Evolutionary conservation across 2,113 vertebrate genomes (phyloP), one percentile per base, ranked within the genome.

Genomic region (Phyllostomus discolor): DNA sequence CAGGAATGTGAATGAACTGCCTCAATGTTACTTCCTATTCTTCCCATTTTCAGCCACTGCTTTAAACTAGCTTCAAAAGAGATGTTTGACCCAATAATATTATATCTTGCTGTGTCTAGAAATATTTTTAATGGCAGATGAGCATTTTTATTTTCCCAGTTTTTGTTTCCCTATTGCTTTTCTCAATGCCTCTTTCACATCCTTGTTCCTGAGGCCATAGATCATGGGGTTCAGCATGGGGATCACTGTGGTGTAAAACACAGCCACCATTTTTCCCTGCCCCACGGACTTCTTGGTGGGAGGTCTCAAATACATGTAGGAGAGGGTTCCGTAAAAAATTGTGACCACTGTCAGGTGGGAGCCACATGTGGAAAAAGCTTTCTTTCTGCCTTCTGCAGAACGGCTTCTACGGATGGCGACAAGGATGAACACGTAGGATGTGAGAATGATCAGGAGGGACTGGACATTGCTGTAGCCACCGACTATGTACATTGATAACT

Each of bases 181-280:
- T 41, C 24, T 83, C 48, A 91, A 46, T 7, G 91, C 94, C 20
- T 91, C 78, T 64, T 94, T 97, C 10, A 97, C 87, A 54, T 96
- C 90, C 54, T 95, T 95, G 66, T 95, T 96, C 75, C 93, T 85
- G 28, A 96, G 86, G 8, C 86, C 57, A 22, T 93, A 91, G 75
- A 91, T 93, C 67, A 96, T 94, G 35, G 94, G 94, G 22, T 95
- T 95, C 50, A 91, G 28, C 93, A 96, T 93, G n/a, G 93, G 95
- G 38, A 97, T 95, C 46, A 93, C 86, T 4, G 76, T 93, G 43
- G 95, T 83, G 11, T 88, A 95, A 73, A 95, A 91, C 66, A 97
- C 64, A 15, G 93, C 81, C 17, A 93, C 78, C 76, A 94, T 70
- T 72, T 97, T 97, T 2, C 78, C 87, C 75, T 95, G 84, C 8